phyloP scores from a whole-genome alignment of 2,113 vertebrate species.

The Rhombomys opimus region DNA sequence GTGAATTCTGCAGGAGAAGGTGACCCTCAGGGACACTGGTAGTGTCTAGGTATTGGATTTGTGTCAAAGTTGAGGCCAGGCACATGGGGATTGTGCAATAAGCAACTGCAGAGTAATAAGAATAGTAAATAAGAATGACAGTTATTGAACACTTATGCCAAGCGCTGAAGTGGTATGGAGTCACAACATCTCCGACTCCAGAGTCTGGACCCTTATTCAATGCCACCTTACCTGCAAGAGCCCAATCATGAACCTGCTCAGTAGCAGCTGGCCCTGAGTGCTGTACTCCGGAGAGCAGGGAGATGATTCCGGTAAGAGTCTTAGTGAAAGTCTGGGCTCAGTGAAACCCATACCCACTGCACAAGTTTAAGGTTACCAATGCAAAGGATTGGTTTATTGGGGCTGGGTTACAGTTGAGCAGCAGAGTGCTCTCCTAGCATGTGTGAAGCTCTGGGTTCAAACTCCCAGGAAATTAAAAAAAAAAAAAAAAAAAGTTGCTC shows the following conservation, averaged over 20 bases:
- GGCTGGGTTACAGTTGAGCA: background rate
- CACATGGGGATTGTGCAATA: background rate
- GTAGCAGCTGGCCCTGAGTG: background rate
- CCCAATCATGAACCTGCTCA: background rate
- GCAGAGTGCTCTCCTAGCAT: background rate
- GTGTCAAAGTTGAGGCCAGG: conserved; percentile 52
- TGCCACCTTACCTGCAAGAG: background rate
- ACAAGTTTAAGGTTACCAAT: background rate
- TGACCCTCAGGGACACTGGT: background rate
- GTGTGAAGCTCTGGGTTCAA: background rate
- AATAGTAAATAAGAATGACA: conserved; percentile 43
- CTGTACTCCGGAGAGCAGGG: background rate
- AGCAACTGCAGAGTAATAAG: background rate
- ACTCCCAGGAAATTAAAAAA: background rate
- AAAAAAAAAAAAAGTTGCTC: background rate
- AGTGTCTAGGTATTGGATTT: background rate
- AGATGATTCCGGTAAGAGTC: background rate
- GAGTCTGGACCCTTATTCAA: background rate
- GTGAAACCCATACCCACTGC: background rate
- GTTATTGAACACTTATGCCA: conserved; percentile 42
- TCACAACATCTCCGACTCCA: conserved; percentile 15
- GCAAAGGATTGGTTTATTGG: background rate
- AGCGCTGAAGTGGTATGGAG: background rate
- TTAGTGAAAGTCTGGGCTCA: background rate
- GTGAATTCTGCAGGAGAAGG: background rate